Conservation (phyloP, 2,113 vertebrate genomes). For the Mormoops blainvillei region DNA sequence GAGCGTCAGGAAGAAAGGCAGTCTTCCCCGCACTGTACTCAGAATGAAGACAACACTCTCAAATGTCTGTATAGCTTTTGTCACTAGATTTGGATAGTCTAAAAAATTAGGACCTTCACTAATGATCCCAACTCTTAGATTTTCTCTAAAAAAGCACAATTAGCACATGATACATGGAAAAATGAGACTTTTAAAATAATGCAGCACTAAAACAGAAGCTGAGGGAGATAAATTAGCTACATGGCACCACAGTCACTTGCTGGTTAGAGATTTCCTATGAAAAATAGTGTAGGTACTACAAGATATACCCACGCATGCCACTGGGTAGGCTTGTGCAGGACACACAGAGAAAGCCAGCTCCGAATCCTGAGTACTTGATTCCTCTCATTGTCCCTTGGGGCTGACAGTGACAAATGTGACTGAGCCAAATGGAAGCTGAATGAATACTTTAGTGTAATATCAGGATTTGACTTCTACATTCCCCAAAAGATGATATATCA, state of each 20-base stretch:
- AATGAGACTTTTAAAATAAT: constrained; percentile 36
- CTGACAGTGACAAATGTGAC: not conserved
- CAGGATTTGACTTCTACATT: not conserved
- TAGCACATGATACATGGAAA: constrained; percentile 30
- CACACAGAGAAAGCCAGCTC: not conserved
- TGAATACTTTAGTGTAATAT: not conserved
- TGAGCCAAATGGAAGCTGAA: not conserved
- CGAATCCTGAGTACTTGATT: not conserved
- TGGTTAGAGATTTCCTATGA: not conserved
- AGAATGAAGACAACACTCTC: not conserved
- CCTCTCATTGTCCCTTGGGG: not conserved
- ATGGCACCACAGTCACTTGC: not conserved
- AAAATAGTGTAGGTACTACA: no score
- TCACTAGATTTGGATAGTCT: not conserved
- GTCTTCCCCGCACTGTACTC: not conserved
- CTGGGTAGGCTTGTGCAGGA: not conserved
- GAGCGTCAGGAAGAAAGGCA: not conserved
- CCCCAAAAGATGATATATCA: fast-evolving
- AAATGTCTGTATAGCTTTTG: not conserved
- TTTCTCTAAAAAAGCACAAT: not conserved
- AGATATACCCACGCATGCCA: not conserved
- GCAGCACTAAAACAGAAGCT: not conserved
- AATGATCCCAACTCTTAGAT: not conserved
- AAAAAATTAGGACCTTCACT: not conserved
- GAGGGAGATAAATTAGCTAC: not conserved